Percentiles rank a stretch among this genome's conserved stretches.
Evolutionary conservation across 2,797 vertebrate genomes (phyloP).

Genomic region (Chiropotes sagulatus): DNA sequence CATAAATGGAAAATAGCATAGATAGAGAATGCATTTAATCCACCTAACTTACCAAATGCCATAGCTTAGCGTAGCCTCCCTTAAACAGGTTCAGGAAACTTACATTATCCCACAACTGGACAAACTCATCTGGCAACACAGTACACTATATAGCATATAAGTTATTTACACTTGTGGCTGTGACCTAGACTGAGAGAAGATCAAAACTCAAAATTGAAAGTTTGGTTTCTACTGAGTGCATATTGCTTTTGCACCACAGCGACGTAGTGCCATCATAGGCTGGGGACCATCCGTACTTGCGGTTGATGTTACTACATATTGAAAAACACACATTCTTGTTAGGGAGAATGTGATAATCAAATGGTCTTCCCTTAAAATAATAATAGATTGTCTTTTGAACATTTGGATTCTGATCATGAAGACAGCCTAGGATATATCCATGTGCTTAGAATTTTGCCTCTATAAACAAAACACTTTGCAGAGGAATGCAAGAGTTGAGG

Average conservation of each 20-base stretch:
- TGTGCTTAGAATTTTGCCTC: slow-evolving; percentile 64
- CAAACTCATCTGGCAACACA: not conserved
- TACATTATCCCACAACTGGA: too few relatives aligned
- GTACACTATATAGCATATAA: not conserved
- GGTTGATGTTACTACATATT: not conserved
- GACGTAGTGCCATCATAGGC: too few relatives aligned
- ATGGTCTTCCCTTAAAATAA: too few relatives aligned
- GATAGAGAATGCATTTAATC: not conserved
- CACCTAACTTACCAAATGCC: not conserved
- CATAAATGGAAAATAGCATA: not conserved
- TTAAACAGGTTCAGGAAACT: not conserved
- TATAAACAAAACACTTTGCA: slow-evolving; percentile 61
- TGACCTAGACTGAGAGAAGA: not conserved
- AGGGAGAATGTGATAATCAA: not conserved
- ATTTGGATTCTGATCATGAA: slow-evolving; percentile 52
- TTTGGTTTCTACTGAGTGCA: not conserved
- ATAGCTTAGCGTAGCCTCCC: not conserved
- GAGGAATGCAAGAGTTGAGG: slow-evolving; percentile 71
- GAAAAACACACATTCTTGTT: not conserved
- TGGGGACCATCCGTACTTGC: not conserved
- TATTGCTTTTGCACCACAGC: not conserved
- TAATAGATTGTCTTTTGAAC: slow-evolving; percentile 7
- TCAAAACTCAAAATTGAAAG: not conserved
- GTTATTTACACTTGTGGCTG: not conserved
- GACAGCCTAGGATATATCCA: not conserved